Percentiles rank a stretch among this genome's conserved stretches.
Evolutionary conservation across 2,888 invertebrate genomes (phyloP).

Genomic region (Dastarcus helophoroides): DNA sequence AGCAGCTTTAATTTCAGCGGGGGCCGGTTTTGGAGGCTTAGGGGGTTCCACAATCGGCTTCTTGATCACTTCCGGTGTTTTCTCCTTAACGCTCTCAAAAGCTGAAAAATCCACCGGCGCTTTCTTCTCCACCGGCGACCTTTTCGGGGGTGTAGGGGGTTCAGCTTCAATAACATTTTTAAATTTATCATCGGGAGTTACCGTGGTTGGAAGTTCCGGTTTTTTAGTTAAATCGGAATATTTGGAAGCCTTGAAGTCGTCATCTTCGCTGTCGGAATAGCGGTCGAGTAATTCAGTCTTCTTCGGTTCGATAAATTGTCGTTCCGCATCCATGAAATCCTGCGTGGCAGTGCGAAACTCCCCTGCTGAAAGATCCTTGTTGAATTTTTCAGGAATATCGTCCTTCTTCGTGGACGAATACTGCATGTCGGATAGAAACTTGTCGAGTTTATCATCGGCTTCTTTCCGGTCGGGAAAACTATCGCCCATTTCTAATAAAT

Average conservation of each 20-base stretch:
- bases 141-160: constrained; percentile 12
- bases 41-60: constrained; percentile 10
- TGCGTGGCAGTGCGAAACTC: constrained; percentile 21
- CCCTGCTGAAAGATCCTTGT: constrained; percentile 14
- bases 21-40: constrained; percentile 5
- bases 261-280: constrained; percentile 42
- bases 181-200: constrained; percentile 18
- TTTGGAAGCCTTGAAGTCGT: constrained; percentile 29
- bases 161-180: constrained; percentile 27
- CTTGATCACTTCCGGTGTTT: constrained; percentile 10
- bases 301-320: constrained; percentile 17
- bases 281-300: constrained; percentile 39
- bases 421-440: constrained; percentile 26
- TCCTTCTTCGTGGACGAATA: constrained; percentile 14
- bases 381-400: constrained; percentile 15
- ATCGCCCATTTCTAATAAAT: constrained; percentile 31
- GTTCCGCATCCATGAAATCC: constrained; percentile 31
- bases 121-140: constrained; percentile 14
- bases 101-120: constrained; percentile 3
- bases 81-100: constrained; percentile 11
- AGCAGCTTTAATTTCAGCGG: neutral
- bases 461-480: constrained; percentile 29
- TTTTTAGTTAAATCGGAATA: constrained; percentile 19
- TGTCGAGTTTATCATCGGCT: constrained; percentile 29
- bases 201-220: neutral